Evolutionary conservation across 2,113 vertebrate genomes (phyloP).

Genomic region (Hystrix brachyura): DNA sequence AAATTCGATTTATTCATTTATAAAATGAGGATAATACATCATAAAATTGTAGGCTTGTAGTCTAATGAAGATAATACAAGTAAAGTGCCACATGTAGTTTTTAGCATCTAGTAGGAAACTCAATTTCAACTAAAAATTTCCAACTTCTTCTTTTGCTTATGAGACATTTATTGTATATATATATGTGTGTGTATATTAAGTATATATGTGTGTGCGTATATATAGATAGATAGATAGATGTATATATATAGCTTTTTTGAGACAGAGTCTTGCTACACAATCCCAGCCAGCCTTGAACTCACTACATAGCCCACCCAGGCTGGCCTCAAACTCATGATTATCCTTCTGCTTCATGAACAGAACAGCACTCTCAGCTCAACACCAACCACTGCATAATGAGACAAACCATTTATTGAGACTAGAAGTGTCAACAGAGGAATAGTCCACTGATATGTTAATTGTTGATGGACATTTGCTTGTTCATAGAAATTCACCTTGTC

Average conservation of each 20-base stretch:
- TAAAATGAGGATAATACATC: neutral
- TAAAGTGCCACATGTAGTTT: neutral
- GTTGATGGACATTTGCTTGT: slow-evolving; percentile 66
- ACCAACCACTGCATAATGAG: slow-evolving; percentile 53
- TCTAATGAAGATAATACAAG: neutral
- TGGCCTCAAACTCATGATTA: too few relatives aligned
- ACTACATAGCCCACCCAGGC: too few relatives aligned
- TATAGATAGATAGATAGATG: too few relatives aligned
- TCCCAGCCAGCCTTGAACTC: too few relatives aligned
- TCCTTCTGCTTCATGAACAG: too few relatives aligned
- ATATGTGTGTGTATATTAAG: too few relatives aligned
- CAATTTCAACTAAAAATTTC: neutral
- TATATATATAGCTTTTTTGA: too few relatives aligned
- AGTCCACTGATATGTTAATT: slow-evolving; percentile 67
- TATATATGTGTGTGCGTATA: too few relatives aligned
- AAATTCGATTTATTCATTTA: neutral
- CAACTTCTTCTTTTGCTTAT: neutral
- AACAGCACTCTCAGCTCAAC: neutral
- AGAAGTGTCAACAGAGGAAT: slow-evolving; percentile 55
- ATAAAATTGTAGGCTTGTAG: neutral
- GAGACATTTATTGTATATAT: neutral
- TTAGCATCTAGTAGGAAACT: neutral
- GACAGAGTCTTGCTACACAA: too few relatives aligned
- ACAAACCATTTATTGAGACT: slow-evolving; percentile 55
- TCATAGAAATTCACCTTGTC: slow-evolving; percentile 76